Base-by-base conservation (phyloP, 2,888 invertebrate genomes). In the Willowsia nigromaculata region DNA sequence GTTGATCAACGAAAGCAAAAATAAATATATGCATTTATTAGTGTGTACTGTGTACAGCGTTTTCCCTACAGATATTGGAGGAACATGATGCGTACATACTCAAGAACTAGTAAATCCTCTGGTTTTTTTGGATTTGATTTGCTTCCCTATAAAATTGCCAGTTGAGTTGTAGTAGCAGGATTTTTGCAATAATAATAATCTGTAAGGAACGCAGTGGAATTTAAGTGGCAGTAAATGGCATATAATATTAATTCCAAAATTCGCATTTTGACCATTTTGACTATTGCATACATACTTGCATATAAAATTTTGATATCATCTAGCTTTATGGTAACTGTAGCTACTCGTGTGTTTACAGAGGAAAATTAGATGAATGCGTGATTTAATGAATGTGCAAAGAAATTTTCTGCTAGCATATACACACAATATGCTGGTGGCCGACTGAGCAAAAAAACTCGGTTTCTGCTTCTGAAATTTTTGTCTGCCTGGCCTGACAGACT, bases 121-220 rank as follows among this genome's bases (percentile, higher is more conserved):
- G n/a, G 3, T 15, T 62, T 33, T 62, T 30, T 62, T 33, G 62
- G n/a, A 9, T 68, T 40, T 68, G 40, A 68, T 74, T 74, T 74
- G 43, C 47, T 74, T 74, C 47, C 71, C 71, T 74, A 47, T 47
- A 25, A 43, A 74, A 47, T 74, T 11, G 11, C n/a, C n/a, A 50
- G 25, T 25, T 0, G 68, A 22, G 15, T 25, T 37, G 68, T 22
- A 22, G 33, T 1, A 30, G 59, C 27, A 59, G n/a, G 27, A 25
- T 6, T 62, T 50, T 18, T 56, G 56, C 56, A 56, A 56, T 56
- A 18, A 56, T 50, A n/a, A 50, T 6, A 50, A 18, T 53, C n/a
- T 2, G 59, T 65, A 30, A n/a, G 65, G 15, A 65, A 65, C 33
- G 33, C 33, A 65, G n/a, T 65, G 65, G n/a, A 65, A 33, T 33